Evolutionary conservation across 2,797 vertebrate genomes (phyloP), one percentile per base, ranked within the genome.

Genomic region (Anguilla pacifica): DNA sequence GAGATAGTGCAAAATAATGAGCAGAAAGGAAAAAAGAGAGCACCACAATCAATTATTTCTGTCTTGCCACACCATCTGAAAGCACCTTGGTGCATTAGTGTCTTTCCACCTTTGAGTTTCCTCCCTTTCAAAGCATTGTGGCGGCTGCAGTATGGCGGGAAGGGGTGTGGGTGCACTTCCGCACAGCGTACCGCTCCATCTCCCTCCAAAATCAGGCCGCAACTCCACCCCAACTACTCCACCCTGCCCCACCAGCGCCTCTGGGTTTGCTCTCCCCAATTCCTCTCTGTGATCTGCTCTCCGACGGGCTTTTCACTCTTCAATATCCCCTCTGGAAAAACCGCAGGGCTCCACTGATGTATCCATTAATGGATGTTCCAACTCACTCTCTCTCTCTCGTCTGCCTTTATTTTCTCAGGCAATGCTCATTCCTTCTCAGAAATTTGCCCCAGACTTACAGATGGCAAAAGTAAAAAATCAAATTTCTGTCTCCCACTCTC

Each of bases 21-120:
- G 81, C 74, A 74, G 72, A 11, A 77, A 22, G 35, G 72, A 19
- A 39, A 17, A 77, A 22, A 77, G 55, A 61, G 83, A 79, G 70
- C 59, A 43, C 74, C 87, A 79, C 85, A 64, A 91, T 91, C 86
- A 89, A 77, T 90, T 91, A 86, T 86, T 89, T 61, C 83, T 86
- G 67, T 84, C 77, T 88, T 86, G 87, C 81, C 70, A 85, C 85
- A 28, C 77, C 87, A 72, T 87, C 86, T 82, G 91, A 90, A 81
- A 91, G 85, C 89, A 90, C 83, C 87, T 88, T 51, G 22, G 88
- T 88, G 86, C 79, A 81, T 86, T n/a, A 84, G 61, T 72, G 83
- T 85, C 87, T 81, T n/a, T 46, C 49, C 81, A 85, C 64, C 86
- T 59, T 79, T 88, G 77, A 77, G 87, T 82, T 46, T 82, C 79